Conservation (phyloP, 2,113 vertebrate species). For the Herpetotheres cachinnans region DNA sequence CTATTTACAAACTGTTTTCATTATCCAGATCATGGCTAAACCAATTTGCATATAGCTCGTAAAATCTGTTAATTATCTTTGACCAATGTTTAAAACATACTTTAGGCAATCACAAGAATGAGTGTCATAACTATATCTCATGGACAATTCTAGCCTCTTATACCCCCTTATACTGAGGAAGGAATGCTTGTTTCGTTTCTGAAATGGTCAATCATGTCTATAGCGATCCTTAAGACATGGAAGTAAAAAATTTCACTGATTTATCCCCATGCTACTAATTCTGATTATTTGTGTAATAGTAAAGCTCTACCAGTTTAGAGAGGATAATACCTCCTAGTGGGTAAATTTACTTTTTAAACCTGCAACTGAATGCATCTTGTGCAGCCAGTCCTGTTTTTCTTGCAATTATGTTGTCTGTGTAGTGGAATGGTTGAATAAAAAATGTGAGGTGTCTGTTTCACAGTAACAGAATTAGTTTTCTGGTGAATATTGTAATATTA, state of each 20-base stretch:
- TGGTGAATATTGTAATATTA: background rate
- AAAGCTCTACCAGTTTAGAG: background rate
- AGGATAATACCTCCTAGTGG: background rate
- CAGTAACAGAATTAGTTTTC: background rate
- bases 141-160: background rate
- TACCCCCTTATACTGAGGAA: background rate
- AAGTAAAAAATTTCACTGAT: background rate
- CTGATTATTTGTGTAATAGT: background rate
- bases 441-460: background rate
- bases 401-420: background rate
- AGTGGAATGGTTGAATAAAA: background rate
- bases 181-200: background rate
- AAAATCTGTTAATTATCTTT: background rate
- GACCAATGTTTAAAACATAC: background rate
- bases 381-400: background rate
- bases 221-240: background rate
- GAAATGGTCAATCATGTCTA: background rate
- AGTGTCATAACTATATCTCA: background rate
- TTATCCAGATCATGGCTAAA: background rate
- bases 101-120: background rate
- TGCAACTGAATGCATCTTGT: background rate
- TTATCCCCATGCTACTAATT: background rate
- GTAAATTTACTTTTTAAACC: background rate
- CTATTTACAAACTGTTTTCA: background rate
- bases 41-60: background rate